Evolutionary conservation across 2,113 vertebrate genomes (phyloP).

Genomic region (Propithecus coquereli): DNA sequence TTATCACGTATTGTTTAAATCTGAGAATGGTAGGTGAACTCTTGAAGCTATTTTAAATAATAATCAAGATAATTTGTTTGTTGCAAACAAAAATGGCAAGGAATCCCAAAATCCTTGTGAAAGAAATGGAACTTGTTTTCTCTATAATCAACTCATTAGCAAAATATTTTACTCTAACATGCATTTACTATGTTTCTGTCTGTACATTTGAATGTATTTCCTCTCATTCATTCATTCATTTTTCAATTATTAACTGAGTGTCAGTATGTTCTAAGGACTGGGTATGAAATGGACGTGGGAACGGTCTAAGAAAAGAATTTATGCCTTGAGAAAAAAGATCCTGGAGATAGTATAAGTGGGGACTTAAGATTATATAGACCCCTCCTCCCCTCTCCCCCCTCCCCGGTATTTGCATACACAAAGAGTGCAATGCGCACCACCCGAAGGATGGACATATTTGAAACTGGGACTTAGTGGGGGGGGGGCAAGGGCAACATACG

Average conservation of each 20-base stretch:
- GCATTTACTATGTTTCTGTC: background rate
- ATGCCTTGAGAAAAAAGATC: background rate
- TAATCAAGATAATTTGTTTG: background rate
- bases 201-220: background rate
- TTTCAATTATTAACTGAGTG: background rate
- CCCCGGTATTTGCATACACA: no score
- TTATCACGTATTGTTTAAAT: background rate
- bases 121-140: slow-evolving; percentile 18
- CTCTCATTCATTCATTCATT: background rate
- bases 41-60: background rate
- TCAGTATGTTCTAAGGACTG: background rate
- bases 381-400: no score
- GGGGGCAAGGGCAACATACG: no score
- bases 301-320: background rate
- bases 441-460: no score
- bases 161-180: background rate
- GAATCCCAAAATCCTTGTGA: background rate
- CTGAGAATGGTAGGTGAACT: slow-evolving; percentile 21
- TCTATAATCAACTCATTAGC: background rate
- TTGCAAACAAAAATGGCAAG: background rate
- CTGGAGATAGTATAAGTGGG: background rate
- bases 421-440: no score
- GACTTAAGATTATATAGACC: background rate
- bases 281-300: background rate
- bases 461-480: no score